Evolutionary conservation across 2,797 vertebrate species (phyloP), one percentile per base, ranked within the genome.

Genomic region (Nannoperca australis): DNA sequence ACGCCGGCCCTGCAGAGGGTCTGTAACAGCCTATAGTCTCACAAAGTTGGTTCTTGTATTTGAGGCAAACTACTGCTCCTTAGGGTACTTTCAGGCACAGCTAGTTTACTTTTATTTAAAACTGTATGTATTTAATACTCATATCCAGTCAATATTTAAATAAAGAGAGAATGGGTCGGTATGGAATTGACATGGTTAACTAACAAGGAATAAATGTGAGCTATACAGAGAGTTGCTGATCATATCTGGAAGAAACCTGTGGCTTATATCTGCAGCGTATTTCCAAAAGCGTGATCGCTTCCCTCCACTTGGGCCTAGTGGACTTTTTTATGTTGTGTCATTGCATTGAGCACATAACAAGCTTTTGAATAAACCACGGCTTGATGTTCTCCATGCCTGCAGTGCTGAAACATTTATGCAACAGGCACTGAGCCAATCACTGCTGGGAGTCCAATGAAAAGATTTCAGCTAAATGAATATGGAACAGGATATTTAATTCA

Each of bases 331-430:
- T 24, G n/a, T 63, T 38, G n/a, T 22, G 11, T n/a, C 18, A 32
- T 4, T 59, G 59, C 60, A 73, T 7, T 10, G 12, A 66, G 11
- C 13, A 15, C 30, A 68, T 76, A n/a, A 58, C 58, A 45, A n/a
- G 9, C 24, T 38, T 36, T 51, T 61, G 24, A 27, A 34, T 44
- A 17, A 38, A 13, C 38, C 8, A 45, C 4, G 66, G n/a, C n/a
- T 72, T 67, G 30, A 58, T 75, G 30, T n/a, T 54, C 63, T 63
- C 38, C 32, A n/a, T 59, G n/a, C 44, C 76, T 77, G 61, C 70
- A 74, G 61, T 51, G 36, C 22, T 84, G 32, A 83, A 75, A 69
- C 7, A 51, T 55, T 17, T 3, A 85, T 76, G 72, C 45, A 49
- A 53, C 22, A 22, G 32, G 47, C 61, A 66, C 0, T 42, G 18